A percentile compares a stretch with the other conserved stretches of the same genome.
These are phyloP conservation scores for Sceloporus undulatus DNA, from an alignment of 2,113 vertebrate species.

Conservation along the genomic window DNA sequence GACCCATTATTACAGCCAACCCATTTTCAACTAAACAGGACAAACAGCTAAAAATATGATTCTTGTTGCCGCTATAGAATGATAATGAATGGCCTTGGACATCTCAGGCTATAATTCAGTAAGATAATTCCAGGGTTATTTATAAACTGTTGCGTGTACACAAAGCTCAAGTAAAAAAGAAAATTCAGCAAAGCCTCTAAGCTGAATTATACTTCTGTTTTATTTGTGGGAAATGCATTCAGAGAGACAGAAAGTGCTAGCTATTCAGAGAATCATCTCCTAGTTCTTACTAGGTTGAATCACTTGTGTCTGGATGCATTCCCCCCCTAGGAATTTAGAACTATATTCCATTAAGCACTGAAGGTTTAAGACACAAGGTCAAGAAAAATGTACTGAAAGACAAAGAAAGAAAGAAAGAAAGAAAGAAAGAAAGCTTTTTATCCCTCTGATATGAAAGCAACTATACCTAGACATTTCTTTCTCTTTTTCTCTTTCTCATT, in stretches of 20 bases:
- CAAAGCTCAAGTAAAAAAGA: conserved; percentile 33
- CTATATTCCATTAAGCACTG: conserved; percentile 56
- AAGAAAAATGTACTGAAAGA: conserved; percentile 28
- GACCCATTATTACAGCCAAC: conserved; percentile 30
- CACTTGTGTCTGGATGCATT: conserved; percentile 47
- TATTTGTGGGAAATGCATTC: conserved; percentile 23
- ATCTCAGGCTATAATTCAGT: conserved; percentile 47
- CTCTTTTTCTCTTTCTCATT: no score
- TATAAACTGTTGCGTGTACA: conserved; percentile 53
- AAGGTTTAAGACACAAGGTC: conserved; percentile 45
- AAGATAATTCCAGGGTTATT: conserved; percentile 51
- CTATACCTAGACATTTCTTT: background rate
- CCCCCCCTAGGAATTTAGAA: conserved; percentile 50
- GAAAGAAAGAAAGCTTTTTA: conserved; percentile 54
- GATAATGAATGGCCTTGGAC: conserved; percentile 52
- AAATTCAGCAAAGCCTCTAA: conserved; percentile 51
- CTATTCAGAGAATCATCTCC: conserved; percentile 48
- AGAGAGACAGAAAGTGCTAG: conserved; percentile 40
- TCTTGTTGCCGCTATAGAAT: conserved; percentile 38
- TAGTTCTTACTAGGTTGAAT: conserved; percentile 35
- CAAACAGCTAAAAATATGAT: conserved; percentile 43
- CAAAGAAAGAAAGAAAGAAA: conserved; percentile 4
- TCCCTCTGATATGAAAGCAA: conserved; percentile 24
- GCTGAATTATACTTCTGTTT: conserved; percentile 55
- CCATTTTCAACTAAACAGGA: conserved; percentile 38